Conservation (phyloP, 1,140 invertebrate genomes). For the Sipha flava region DNA sequence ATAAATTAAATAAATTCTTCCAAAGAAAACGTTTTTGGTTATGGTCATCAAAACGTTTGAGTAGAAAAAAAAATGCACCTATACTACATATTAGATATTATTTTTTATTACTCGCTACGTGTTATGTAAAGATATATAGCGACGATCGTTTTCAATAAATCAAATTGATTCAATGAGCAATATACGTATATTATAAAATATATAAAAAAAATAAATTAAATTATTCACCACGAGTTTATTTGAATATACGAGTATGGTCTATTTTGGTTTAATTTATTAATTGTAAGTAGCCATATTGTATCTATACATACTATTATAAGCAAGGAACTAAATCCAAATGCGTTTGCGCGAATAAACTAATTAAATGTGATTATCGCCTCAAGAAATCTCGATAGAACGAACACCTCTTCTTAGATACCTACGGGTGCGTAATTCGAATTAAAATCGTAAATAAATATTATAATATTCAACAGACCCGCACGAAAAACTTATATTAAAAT, state of each 20-base stretch:
- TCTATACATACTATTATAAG: neutral
- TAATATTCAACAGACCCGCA: neutral
- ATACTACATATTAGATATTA: too few species aligned
- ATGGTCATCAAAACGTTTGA: too few species aligned
- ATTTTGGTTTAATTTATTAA: neutral
- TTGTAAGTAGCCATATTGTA: neutral
- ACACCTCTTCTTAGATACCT: neutral
- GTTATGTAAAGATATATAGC: too few species aligned
- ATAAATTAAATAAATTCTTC: too few species aligned
- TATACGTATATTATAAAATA: too few species aligned
- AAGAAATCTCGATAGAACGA: neutral
- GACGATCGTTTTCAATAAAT: too few species aligned
- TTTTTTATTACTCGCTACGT: too few species aligned
- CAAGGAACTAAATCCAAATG: neutral
- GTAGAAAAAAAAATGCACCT: too few species aligned
- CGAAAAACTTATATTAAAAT: neutral
- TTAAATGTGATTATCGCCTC: neutral
- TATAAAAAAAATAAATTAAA: too few species aligned
- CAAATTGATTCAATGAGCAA: neutral
- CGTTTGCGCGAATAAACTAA: neutral
- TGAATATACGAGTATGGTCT: too few species aligned
- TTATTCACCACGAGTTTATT: too few species aligned
- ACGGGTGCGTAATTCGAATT: neutral
- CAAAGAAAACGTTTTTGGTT: too few species aligned
- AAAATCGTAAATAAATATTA: neutral